These are phyloP conservation scores for Cliona cf. orientalis DNA, from an alignment of 37 sponge, comb jelly and placozoan species.

Conservation along the genomic window DNA sequence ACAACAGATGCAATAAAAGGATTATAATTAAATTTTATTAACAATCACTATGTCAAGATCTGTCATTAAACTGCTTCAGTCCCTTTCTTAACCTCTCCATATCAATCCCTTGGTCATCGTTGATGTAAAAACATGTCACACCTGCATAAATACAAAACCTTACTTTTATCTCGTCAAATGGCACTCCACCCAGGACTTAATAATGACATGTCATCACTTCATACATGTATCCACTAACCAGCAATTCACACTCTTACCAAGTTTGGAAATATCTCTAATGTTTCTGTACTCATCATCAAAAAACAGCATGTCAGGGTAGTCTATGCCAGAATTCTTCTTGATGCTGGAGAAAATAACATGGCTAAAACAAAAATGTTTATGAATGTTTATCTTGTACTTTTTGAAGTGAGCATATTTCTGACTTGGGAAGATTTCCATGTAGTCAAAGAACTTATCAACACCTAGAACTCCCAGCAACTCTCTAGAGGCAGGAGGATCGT, in stretches of 20 bases:
- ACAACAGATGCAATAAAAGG: too few relatives aligned
- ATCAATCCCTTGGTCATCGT: slow-evolving; percentile 53
- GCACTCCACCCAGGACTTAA: too few relatives aligned
- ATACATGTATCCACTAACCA: too few relatives aligned
- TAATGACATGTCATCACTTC: too few relatives aligned
- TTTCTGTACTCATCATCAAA: slow-evolving; percentile 85
- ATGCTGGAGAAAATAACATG: slow-evolving; percentile 39
- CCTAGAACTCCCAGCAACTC: slow-evolving; percentile 38
- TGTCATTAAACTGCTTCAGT: slow-evolving; percentile 39
- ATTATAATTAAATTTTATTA: too few relatives aligned
- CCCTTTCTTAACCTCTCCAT: slow-evolving; percentile 51
- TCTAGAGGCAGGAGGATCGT: slow-evolving; percentile 44
- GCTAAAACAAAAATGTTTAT: background rate
- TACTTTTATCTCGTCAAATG: background rate
- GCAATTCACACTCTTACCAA: slow-evolving; percentile 60
- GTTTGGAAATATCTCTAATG: slow-evolving; percentile 56
- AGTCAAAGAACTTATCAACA: slow-evolving; percentile 24
- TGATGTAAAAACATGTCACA: slow-evolving; percentile 71
- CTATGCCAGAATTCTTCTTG: slow-evolving; percentile 54
- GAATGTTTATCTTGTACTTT: slow-evolving; percentile 42
- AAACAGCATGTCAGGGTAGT: slow-evolving; percentile 83
- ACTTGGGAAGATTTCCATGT: slow-evolving; percentile 51
- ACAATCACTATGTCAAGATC: too few relatives aligned
- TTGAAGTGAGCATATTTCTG: slow-evolving; percentile 55
- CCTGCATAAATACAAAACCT: slow-evolving; percentile 22